Evolutionary conservation across 2,113 vertebrate genomes (phyloP).

Genomic region (Aegotheles bennettii): DNA sequence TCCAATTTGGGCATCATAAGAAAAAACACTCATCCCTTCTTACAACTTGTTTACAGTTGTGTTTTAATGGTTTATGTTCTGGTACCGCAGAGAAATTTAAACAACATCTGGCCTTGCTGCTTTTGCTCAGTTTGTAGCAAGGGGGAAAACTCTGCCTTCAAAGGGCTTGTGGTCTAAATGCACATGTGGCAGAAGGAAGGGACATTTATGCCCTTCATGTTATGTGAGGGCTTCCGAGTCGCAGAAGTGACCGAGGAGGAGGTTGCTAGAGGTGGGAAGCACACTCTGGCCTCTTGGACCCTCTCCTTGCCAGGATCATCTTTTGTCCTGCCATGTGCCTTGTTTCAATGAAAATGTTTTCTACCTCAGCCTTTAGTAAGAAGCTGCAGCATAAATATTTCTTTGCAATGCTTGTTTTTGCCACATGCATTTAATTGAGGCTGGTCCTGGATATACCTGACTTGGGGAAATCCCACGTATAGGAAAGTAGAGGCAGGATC

Average conservation of each 20-base stretch:
- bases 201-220: neutral
- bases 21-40: neutral
- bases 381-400: neutral
- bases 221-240: neutral
- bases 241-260: neutral
- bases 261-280: neutral
- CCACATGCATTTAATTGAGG: neutral
- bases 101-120: neutral
- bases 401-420: neutral
- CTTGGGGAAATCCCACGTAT: neutral
- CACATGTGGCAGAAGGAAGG: neutral
- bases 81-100: neutral
- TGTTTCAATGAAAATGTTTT: neutral
- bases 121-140: neutral
- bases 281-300: neutral
- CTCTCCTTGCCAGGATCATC: neutral
- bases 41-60: neutral
- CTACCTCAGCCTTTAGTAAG: neutral
- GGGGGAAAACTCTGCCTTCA: neutral
- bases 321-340: neutral
- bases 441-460: neutral
- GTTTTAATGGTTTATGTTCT: neutral
- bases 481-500: neutral
- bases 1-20: neutral
- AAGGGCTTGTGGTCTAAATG: neutral